Base-by-base conservation (phyloP, 2,113 vertebrate species). In the Boleophthalmus pectinirostris region DNA sequence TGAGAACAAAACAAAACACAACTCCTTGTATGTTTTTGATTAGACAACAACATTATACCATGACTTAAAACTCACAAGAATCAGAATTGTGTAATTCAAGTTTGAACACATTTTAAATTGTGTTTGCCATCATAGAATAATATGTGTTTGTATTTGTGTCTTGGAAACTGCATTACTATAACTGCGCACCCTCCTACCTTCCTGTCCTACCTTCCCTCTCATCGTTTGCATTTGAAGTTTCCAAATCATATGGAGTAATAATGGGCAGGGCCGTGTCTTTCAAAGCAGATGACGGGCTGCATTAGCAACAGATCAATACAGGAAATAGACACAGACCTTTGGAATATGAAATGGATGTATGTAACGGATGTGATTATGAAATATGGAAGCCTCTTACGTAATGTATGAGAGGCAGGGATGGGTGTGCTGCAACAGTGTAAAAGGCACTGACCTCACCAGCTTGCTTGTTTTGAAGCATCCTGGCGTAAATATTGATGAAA, bases 201-300 rank as follows among this genome's bases (percentile, higher is more conserved):
- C n/a, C n/a, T n/a, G n/a, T n/a, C n/a, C n/a, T 10, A 10, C 38
- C 38, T 43, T 81, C 82, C 56, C 76, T 81, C 85, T 84, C 84
- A 80, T 91, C 72, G 67, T 7, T 1, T 66, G 72, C 72, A 88
- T 90, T 93, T 92, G 89, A 92, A 90, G 90, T 92, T 85, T 89
- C 77, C 82, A 82, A 87, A 92, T 84, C 88, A 82, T 60, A 77
- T 66, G 82, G 82, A 88, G 51, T 56, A 91, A 85, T 85, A 90
- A 89, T 80, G 69, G 54, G 77, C 80, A 57, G 71, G 64, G 69
- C 75, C 63, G 3, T 77, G 3, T 76, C 72, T 79, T 70, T 78
- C 75, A 69, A 80, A 82, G 78, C 75, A 79, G 64, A 89, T 85
- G 79, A 89, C 81, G 73, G 74, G 75, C 80, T 16, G 74, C 72